Conservation (phyloP, 2,113 vertebrate species). For the Rhipidura dahli region DNA sequence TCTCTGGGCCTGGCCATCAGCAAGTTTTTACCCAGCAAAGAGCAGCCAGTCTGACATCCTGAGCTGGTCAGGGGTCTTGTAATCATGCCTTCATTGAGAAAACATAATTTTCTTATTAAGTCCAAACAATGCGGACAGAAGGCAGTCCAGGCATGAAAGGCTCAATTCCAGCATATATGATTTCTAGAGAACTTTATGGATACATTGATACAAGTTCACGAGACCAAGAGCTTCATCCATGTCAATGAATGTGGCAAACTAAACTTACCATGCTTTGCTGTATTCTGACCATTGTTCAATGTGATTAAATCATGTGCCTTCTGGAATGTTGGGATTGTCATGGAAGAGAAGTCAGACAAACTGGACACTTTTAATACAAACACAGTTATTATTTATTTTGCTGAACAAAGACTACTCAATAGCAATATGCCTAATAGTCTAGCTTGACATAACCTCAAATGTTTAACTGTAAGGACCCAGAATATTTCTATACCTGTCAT, state of each 20-base stretch:
- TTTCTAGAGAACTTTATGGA: background rate
- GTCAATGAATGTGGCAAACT: background rate
- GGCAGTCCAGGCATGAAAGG: background rate
- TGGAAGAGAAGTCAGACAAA: background rate
- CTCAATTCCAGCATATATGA: background rate
- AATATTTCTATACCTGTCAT: background rate
- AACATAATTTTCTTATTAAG: background rate
- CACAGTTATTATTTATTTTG: background rate
- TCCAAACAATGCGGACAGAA: background rate
- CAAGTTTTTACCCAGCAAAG: accelerated
- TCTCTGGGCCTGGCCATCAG: accelerated
- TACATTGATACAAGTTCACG: accelerated
- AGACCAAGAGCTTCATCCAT: background rate
- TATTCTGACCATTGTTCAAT: background rate
- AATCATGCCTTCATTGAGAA: background rate
- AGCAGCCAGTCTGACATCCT: background rate
- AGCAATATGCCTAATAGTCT: background rate
- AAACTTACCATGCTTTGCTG: background rate
- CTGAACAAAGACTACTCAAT: background rate
- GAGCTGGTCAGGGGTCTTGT: background rate
- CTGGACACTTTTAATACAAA: background rate
- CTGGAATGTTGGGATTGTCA: background rate
- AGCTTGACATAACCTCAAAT: background rate
- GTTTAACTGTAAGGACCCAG: background rate
- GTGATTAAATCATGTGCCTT: background rate